These are phyloP conservation scores for Apoderus coryli DNA, from an alignment of 2,888 invertebrate genomes.

Conservation along the genomic window DNA sequence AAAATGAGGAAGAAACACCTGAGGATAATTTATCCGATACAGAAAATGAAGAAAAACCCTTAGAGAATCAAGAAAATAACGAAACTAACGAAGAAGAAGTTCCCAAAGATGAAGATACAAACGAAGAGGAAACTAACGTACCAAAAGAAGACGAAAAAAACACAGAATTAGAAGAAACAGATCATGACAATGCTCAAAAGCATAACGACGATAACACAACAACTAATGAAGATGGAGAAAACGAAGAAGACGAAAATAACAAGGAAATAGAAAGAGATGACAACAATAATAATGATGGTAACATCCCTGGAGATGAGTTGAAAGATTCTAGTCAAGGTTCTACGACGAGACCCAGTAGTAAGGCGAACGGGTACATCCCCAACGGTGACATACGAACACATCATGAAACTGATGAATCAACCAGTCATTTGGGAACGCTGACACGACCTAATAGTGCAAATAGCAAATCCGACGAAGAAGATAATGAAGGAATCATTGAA, in stretches of 20 bases:
- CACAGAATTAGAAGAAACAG: constrained; percentile 5
- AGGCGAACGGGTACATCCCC: constrained; percentile 13
- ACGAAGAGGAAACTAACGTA: constrained; percentile 8
- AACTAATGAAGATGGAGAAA: constrained; percentile 10
- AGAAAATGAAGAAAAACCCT: constrained; percentile 5
- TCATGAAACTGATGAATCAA: constrained; percentile 9
- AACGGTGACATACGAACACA: too few relatives aligned
- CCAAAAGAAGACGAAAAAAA: constrained; percentile 9
- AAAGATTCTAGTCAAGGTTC: constrained; percentile 11
- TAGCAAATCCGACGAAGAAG: constrained; percentile 8
- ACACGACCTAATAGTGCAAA: too few relatives aligned
- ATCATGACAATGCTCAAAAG: constrained; percentile 4
- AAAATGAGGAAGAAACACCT: constrained; percentile 11
- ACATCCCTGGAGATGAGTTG: constrained; percentile 1
- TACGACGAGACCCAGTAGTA: constrained; percentile 13
- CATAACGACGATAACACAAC: constrained; percentile 6
- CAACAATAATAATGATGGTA: too few relatives aligned
- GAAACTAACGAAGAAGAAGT: constrained; percentile 11
- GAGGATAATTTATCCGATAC: constrained; percentile 1
- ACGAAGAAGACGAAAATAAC: not conserved
- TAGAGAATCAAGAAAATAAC: constrained; percentile 2
- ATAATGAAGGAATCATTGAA: constrained; percentile 30
- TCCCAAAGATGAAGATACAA: constrained; percentile 9
- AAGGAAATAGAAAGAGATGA: constrained; percentile 2
- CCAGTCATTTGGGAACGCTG: too few relatives aligned